Evolutionary conservation across 2,113 vertebrate genomes (phyloP).

Genomic region (Gallinago media): DNA sequence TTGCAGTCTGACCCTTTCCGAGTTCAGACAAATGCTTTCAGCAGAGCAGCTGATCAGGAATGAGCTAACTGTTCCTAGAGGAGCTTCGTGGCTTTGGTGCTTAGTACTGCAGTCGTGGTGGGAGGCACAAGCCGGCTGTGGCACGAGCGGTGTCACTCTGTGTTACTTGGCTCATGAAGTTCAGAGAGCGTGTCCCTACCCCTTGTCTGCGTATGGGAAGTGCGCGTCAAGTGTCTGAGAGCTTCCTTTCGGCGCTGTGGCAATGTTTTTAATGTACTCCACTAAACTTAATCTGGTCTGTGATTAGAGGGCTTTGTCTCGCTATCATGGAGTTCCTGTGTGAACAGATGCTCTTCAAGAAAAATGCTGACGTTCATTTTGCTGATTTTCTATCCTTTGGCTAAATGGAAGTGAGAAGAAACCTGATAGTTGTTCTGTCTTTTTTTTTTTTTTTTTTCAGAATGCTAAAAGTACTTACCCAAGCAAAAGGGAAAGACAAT

Average conservation of each 20-base stretch:
- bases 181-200: background rate
- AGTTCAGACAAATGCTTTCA: background rate
- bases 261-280: background rate
- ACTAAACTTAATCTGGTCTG: background rate
- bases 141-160: background rate
- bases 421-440: background rate
- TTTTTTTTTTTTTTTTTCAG: background rate
- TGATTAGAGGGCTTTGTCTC: slow-evolving; percentile 31
- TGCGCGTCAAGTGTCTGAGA: background rate
- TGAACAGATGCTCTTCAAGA: slow-evolving; percentile 27
- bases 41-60: background rate
- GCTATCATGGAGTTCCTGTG: slow-evolving; percentile 1
- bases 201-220: background rate
- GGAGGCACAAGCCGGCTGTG: background rate
- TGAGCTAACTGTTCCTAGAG: background rate
- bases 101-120: background rate
- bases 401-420: slow-evolving; percentile 17
- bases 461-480: background rate
- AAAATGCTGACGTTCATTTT: slow-evolving; percentile 45
- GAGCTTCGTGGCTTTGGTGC: background rate
- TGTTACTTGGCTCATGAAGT: background rate
- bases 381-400: slow-evolving; percentile 42
- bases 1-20: background rate
- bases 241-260: background rate
- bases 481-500: background rate